These are phyloP conservation scores for Trichopoda pennipes DNA, from an alignment of 2,888 invertebrate species.

Conservation along the genomic window DNA sequence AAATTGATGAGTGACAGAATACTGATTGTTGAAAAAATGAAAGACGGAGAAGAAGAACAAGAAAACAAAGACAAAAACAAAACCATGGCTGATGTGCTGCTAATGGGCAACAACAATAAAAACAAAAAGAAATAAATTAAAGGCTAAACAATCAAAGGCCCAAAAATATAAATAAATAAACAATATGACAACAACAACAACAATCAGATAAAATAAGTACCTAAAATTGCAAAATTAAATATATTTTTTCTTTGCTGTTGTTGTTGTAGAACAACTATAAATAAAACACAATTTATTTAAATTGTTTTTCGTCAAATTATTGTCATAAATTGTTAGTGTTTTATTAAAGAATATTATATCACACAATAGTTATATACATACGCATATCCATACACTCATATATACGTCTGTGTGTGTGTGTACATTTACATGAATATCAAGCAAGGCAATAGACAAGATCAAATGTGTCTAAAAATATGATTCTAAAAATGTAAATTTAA, in stretches of 20 bases:
- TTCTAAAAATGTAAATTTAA: not conserved
- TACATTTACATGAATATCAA: too few species aligned
- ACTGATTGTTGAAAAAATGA: slow-evolving; percentile 8
- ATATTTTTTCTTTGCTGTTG: slow-evolving; percentile 34
- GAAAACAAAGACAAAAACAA: slow-evolving; percentile 19
- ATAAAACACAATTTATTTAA: not conserved
- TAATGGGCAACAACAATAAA: too few species aligned
- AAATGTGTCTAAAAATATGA: not conserved
- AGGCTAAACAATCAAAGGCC: slow-evolving; percentile 40
- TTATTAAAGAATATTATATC: not conserved
- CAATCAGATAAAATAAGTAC: slow-evolving; percentile 24
- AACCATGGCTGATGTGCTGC: slow-evolving; percentile 34
- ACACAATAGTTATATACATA: too few species aligned
- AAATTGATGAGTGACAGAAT: not conserved
- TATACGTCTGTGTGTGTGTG: too few species aligned
- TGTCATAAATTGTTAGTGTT: slow-evolving; percentile 7
- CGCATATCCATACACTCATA: too few species aligned
- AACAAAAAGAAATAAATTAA: slow-evolving; percentile 63
- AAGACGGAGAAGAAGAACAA: not conserved
- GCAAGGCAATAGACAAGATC: not conserved
- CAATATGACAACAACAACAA: slow-evolving; percentile 48
- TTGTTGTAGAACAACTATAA: slow-evolving; percentile 29
- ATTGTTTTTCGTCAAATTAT: slow-evolving; percentile 27
- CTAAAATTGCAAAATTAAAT: slow-evolving; percentile 8
- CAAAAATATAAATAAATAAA: slow-evolving; percentile 48